Evolutionary conservation across 1,140 invertebrate species (phyloP).

Genomic region (Gonatopus flavifemur): DNA sequence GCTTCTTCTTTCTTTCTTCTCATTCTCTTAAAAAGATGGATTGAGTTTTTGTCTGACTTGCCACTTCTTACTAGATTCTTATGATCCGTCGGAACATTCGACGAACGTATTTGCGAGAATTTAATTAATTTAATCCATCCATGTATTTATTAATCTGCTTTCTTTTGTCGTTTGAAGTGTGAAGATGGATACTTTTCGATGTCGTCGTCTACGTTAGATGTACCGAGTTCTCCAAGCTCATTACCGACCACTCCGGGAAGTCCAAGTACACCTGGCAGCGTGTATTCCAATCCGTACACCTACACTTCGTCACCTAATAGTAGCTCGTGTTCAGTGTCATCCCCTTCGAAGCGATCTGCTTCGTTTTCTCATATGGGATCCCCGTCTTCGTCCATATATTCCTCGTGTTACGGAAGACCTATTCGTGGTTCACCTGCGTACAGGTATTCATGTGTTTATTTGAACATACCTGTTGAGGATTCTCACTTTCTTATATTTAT

Average conservation of each 20-base stretch:
- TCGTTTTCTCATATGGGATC: conserved; percentile 35
- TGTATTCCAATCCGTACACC: conserved; percentile 50
- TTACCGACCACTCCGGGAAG: conserved; percentile 56
- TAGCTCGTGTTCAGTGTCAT: conserved; percentile 35
- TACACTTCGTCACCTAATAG: conserved; percentile 35
- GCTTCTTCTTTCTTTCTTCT: conserved; percentile 12
- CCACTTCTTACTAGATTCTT: background rate
- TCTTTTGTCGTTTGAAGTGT: conserved; percentile 15
- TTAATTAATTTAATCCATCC: background rate
- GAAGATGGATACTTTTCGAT: conserved; percentile 35
- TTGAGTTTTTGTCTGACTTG: background rate
- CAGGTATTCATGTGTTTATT: conserved; percentile 34
- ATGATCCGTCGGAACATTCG: background rate
- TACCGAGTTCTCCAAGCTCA: conserved; percentile 47
- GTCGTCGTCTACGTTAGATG: conserved; percentile 33
- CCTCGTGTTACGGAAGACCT: conserved; percentile 44
- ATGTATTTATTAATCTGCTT: background rate
- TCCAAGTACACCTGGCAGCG: conserved; percentile 59
- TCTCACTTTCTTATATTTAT: background rate
- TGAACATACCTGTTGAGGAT: background rate
- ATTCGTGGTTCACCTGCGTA: conserved; percentile 52
- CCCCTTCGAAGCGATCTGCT: conserved; percentile 32
- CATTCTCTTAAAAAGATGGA: background rate
- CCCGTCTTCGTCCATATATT: conserved; percentile 31
- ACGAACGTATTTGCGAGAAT: conserved; percentile 2